Conservation (phyloP, 1,140 invertebrate species). For the Orius insidiosus region DNA sequence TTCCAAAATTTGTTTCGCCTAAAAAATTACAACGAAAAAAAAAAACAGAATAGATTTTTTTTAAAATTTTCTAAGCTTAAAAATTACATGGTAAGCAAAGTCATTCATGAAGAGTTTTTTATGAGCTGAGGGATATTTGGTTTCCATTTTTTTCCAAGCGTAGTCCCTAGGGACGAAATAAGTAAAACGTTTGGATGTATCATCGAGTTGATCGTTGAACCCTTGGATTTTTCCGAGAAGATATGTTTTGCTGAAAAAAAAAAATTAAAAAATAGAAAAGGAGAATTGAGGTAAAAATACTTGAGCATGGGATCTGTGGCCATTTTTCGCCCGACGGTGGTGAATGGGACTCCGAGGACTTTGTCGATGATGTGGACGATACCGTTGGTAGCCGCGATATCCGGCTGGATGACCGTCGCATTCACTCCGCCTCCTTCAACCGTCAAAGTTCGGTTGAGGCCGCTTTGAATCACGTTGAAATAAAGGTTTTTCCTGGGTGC, state of each 20-base stretch:
- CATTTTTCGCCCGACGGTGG: constrained; percentile 73
- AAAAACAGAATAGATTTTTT: no score
- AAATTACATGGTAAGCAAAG: constrained; percentile 59
- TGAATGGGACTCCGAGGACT: constrained; percentile 81
- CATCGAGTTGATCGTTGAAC: constrained; percentile 62
- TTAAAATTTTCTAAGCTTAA: no score
- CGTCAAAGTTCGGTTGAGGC: constrained; percentile 46
- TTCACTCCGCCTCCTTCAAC: constrained; percentile 91
- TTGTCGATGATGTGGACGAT: constrained; percentile 88
- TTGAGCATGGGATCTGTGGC: constrained; percentile 75
- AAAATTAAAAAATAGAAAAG: not conserved
- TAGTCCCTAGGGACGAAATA: constrained; percentile 79
- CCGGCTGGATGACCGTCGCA: constrained; percentile 69
- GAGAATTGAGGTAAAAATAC: constrained; percentile 32
- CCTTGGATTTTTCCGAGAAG: constrained; percentile 46
- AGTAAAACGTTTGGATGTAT: constrained; percentile 63
- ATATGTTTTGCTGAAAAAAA: constrained; percentile 50
- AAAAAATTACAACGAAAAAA: no score
- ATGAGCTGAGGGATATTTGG: constrained; percentile 50
- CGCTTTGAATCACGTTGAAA: constrained; percentile 53
- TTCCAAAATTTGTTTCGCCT: constrained; percentile 64
- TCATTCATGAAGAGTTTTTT: constrained; percentile 70
- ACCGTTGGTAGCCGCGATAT: constrained; percentile 86
- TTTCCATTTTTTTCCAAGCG: constrained; percentile 59
- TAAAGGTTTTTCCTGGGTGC: constrained; percentile 56